Evolutionary conservation across 2,797 vertebrate species (phyloP).

Genomic region (Saxicola maurus): DNA sequence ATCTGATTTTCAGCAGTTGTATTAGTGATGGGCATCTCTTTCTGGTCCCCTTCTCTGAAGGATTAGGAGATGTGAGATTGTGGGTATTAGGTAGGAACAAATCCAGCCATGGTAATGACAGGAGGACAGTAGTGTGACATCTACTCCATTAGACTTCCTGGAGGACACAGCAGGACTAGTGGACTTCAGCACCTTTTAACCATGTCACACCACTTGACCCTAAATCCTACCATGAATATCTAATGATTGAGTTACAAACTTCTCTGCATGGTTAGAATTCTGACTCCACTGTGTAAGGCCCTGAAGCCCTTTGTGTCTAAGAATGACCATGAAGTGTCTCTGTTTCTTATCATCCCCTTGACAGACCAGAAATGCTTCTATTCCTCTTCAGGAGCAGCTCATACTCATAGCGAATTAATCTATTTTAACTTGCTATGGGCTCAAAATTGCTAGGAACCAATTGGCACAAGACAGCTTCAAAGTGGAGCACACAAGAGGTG

Average conservation of each 20-base stretch:
- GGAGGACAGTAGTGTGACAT: not conserved
- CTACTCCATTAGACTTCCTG: not conserved
- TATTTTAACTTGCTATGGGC: not conserved
- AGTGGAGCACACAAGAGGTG: fast-evolving
- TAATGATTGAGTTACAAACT: fast-evolving
- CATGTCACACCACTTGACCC: not conserved
- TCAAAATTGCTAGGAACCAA: not conserved
- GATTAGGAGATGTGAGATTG: not conserved
- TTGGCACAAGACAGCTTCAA: not conserved
- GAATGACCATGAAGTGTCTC: not conserved
- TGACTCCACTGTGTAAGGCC: not conserved
- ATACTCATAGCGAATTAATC: not conserved
- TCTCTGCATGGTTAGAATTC: not conserved
- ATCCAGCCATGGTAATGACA: not conserved
- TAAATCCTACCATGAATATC: not conserved
- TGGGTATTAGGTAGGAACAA: not conserved
- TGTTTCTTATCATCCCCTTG: not conserved
- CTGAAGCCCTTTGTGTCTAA: not conserved
- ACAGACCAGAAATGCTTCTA: not conserved
- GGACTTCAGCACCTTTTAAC: not conserved
- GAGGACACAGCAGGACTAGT: not conserved
- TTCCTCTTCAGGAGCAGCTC: not conserved
- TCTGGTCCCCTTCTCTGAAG: not conserved
- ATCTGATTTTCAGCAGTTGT: not conserved
- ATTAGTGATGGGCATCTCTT: not conserved